A percentile compares a stretch with the other conserved stretches of the same genome.
Conservation (phyloP, 2,797 vertebrate species). For the Glyptemys insculpta region DNA sequence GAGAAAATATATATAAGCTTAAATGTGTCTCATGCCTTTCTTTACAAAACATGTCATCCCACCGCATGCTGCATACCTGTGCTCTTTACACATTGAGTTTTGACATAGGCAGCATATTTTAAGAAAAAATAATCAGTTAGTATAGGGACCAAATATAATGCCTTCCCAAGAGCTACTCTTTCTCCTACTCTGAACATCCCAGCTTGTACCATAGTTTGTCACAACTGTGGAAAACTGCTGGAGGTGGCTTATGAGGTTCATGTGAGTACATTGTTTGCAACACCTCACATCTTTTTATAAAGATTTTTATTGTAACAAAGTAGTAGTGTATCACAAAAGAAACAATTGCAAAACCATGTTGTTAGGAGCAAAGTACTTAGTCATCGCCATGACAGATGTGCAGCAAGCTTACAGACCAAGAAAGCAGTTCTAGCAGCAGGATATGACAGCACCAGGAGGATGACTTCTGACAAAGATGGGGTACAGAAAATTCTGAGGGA, state of each 20-base stretch:
- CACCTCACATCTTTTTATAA: background rate
- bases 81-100: background rate
- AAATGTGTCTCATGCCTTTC: background rate
- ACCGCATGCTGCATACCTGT: background rate
- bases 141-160: background rate
- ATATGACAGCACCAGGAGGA: background rate
- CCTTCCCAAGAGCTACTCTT: background rate
- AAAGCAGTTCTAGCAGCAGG: background rate
- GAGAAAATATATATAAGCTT: background rate
- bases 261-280: background rate
- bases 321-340: background rate
- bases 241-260: background rate
- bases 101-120: background rate
- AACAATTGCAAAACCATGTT: background rate
- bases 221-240: background rate
- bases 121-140: background rate
- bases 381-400: background rate
- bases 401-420: background rate
- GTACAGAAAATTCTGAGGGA: slow-evolving; percentile 25
- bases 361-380: background rate
- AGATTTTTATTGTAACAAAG: background rate
- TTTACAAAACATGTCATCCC: background rate
- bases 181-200: background rate
- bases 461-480: slow-evolving; percentile 19
- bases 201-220: background rate